phyloP scores from a whole-genome alignment of 2,888 invertebrate genomes.

The Rapana venosa region DNA sequence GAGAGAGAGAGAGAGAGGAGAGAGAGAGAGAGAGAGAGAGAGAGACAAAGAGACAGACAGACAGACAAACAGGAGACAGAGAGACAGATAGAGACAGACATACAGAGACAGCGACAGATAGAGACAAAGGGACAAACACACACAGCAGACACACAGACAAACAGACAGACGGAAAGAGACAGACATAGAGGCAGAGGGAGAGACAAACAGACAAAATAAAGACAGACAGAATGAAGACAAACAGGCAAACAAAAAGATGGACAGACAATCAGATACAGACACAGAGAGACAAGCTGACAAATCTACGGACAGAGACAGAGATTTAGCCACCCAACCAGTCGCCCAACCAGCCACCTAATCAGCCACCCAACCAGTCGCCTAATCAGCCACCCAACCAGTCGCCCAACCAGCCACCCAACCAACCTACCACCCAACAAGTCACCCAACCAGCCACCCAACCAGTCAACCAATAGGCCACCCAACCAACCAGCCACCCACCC shows the following conservation, averaged over 20 bases:
- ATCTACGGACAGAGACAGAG: neutral
- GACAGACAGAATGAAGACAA: neutral
- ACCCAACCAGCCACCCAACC: neutral
- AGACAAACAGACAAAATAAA: neutral
- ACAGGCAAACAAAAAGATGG: neutral
- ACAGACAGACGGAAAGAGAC: neutral
- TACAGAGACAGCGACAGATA: neutral
- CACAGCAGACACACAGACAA: neutral
- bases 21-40: neutral
- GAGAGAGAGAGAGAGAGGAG: neutral
- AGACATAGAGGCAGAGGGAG: slow-evolving; percentile 21
- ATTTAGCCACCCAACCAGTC: neutral
- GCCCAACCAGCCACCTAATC: neutral
- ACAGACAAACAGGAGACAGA: neutral
- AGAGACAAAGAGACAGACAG: neutral
- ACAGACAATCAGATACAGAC: slow-evolving; percentile 36
- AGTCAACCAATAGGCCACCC: no score
- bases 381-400: neutral
- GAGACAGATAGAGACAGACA: neutral
- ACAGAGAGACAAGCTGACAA: slow-evolving; percentile 41
- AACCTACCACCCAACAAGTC: neutral
- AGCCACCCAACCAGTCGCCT: neutral
- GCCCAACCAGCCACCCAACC: neutral
- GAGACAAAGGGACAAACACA: neutral
- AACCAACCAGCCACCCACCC: no score